Evolutionary conservation across 2,113 vertebrate genomes (phyloP).

Genomic region (Camelus dromedarius): DNA sequence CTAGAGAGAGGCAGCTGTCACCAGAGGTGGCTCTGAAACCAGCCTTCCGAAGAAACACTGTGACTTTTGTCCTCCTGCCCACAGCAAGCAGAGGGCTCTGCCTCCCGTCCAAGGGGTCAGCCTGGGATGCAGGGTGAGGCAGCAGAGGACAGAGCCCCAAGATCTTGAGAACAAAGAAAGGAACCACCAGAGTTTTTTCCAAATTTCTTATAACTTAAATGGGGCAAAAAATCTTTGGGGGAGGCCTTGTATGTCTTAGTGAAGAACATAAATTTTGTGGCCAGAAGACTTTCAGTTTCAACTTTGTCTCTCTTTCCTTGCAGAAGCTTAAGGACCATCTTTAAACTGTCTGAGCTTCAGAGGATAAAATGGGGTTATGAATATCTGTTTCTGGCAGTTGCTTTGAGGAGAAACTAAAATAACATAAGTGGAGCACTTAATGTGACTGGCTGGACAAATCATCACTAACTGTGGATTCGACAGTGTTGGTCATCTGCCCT

Average conservation of each 20-base stretch:
- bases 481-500: neutral
- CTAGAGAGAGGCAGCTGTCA: neutral
- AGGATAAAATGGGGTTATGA: conserved; percentile 33
- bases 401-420: conserved; percentile 60
- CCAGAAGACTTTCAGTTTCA: conserved; percentile 41
- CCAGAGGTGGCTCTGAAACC: neutral
- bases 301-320: neutral
- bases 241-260: neutral
- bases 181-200: neutral
- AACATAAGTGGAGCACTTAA: neutral
- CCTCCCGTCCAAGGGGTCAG: neutral
- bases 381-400: conserved; percentile 59
- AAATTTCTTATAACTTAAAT: neutral
- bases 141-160: neutral
- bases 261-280: conserved; percentile 23
- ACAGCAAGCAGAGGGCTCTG: neutral
- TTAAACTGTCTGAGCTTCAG: conserved; percentile 17
- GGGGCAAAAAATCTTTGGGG: neutral
- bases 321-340: neutral
- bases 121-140: neutral
- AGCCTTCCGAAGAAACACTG: neutral
- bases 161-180: neutral
- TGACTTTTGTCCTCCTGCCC: neutral
- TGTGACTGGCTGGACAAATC: neutral
- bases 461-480: neutral